These are phyloP conservation scores for Vidua chalybeata DNA, from an alignment of 2,113 vertebrate species.

Conservation along the genomic window DNA sequence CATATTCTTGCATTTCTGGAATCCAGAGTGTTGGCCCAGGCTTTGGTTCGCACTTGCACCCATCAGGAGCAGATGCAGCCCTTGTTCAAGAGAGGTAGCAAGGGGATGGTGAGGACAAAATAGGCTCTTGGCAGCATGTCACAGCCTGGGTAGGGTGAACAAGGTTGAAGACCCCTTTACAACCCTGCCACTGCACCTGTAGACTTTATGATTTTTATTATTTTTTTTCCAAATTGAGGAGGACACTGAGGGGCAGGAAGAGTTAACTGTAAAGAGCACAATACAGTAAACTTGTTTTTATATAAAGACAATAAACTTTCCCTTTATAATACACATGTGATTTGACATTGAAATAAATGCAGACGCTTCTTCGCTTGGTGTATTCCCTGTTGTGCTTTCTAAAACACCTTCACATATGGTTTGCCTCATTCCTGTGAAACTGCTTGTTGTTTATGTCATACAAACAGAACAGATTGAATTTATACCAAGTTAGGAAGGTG, in stretches of 20 bases:
- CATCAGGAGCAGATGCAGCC: not conserved
- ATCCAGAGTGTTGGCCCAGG: not conserved
- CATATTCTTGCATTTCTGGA: not conserved
- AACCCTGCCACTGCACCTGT: not conserved
- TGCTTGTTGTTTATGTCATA: slow-evolving; percentile 81
- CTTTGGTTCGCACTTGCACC: not conserved
- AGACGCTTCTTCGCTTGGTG: slow-evolving; percentile 78
- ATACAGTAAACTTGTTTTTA: slow-evolving; percentile 63
- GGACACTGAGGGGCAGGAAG: not conserved
- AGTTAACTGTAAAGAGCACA: slow-evolving; percentile 62
- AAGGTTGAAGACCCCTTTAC: not conserved
- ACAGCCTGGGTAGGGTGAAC: not conserved
- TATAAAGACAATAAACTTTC: slow-evolving; percentile 74
- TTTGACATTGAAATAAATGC: slow-evolving; percentile 81
- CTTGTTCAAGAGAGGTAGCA: not conserved
- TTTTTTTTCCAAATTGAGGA: not conserved
- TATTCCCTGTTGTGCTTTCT: slow-evolving; percentile 81
- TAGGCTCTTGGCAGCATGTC: not conserved
- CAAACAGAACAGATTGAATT: slow-evolving; percentile 81
- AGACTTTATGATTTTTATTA: not conserved
- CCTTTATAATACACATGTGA: slow-evolving; percentile 79
- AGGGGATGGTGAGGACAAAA: not conserved
- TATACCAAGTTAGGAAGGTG: slow-evolving; percentile 68
- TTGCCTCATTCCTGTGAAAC: slow-evolving; percentile 77
- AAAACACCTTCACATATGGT: slow-evolving; percentile 86